Base-by-base conservation (phyloP, 2,888 invertebrate species). In the Drosophila putrida region DNA sequence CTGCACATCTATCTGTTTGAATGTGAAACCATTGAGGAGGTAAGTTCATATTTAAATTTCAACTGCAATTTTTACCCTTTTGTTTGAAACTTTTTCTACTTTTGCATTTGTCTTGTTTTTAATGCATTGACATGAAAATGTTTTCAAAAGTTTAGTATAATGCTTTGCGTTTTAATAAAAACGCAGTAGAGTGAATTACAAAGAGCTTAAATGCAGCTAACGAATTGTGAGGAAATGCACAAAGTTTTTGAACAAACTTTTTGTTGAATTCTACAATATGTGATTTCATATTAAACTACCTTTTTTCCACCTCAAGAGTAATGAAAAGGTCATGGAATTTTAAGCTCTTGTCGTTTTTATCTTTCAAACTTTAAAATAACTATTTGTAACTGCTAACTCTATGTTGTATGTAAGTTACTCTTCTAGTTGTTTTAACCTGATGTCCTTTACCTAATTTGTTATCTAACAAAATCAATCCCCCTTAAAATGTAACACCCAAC, bases 1-100 rank as follows among this genome's bases (percentile, higher is more conserved):
- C 94, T 96, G 31, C 95, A 95, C 91, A 96, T 96, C 91, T 95
- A 95, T 91, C 93, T 96, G 60, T 96, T 95, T 91, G 94, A 94
- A 89, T 95, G 96, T 41, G 93, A 94, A 68, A 94, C 95, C 39
- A 93, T 93, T 0, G 92, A 93, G 57, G 96, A 96, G 93, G 96
- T 96, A 91, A 95, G 95, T 94, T 55, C 9, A 15, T n/a, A 20
- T 27, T 58, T 36, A 38, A 15, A 35, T 61, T 62, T 59, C 33
- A 54, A 31, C 39, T 54, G 53, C 39, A 20, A 20, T 20, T 31
- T 54, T 43, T 33, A n/a, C 25, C 20, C 64, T 46, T 68, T 62
- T 82, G 51, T 75, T 47, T 41, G 11, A n/a, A 53, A 61, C 49
- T 43, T 69, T 67, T 55, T n/a, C 28, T n/a, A 51, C 31, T 35